phyloP scores from a whole-genome alignment of 1,140 invertebrate genomes.

The Bursaphelenchus mucronatus region DNA sequence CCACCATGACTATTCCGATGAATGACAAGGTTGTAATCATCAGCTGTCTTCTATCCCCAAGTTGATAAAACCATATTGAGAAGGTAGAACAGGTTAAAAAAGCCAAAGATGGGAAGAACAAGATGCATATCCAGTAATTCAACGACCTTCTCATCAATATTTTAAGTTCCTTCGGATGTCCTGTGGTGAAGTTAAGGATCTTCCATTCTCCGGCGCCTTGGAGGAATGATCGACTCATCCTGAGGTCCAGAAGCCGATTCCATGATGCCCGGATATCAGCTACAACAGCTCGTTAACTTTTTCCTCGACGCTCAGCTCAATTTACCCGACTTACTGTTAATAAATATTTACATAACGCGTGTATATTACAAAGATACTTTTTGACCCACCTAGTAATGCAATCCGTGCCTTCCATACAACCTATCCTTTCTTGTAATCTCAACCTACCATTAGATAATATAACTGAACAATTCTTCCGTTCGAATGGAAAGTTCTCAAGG shows the following conservation, averaged over 20 bases:
- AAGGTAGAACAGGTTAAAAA: slow-evolving; percentile 4
- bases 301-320: too few relatives aligned
- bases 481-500: slow-evolving; percentile 14
- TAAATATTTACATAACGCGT: too few relatives aligned
- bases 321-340: too few relatives aligned
- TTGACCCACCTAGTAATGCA: too few relatives aligned
- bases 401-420: neutral
- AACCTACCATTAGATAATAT: slow-evolving; percentile 8
- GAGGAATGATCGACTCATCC: neutral
- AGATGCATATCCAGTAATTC: neutral
- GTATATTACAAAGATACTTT: too few relatives aligned
- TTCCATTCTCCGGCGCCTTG: slow-evolving; percentile 12
- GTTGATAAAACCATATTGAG: slow-evolving; percentile 4
- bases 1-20: slow-evolving; percentile 9
- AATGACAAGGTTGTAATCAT: neutral
- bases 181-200: neutral
- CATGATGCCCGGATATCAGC: slow-evolving; percentile 14
- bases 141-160: slow-evolving; percentile 4
- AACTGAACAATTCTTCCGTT: slow-evolving; percentile 4
- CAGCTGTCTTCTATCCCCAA: slow-evolving; percentile 1
- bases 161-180: neutral
- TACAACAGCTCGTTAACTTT: neutral
- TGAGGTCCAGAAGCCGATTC: neutral
- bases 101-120: slow-evolving; percentile 10
- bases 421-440: neutral